Evolutionary conservation across 2,797 vertebrate genomes (phyloP).

Genomic region (Ambastaia sidthimunki): DNA sequence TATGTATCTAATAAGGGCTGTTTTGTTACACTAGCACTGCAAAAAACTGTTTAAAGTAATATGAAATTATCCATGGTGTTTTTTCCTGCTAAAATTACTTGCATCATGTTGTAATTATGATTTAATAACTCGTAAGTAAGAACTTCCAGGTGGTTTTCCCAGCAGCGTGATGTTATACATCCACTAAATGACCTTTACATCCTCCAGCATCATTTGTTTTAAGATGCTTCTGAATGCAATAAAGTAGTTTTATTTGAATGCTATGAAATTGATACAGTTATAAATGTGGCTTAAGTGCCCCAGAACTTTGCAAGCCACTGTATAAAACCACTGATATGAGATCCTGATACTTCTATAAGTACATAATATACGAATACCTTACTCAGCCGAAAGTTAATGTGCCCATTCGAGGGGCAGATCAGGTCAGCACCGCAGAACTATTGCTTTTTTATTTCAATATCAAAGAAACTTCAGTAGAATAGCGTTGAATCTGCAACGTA

Average conservation of each 20-base stretch:
- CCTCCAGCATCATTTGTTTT: neutral
- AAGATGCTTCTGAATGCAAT: neutral
- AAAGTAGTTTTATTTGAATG: neutral
- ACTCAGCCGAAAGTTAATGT: slow-evolving; percentile 16
- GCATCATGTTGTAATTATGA: neutral
- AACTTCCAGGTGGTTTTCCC: too few relatives aligned
- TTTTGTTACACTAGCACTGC: too few relatives aligned
- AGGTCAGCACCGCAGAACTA: slow-evolving; percentile 15
- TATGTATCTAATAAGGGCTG: too few relatives aligned
- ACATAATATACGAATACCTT: slow-evolving; percentile 10
- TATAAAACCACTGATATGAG: slow-evolving; percentile 15
- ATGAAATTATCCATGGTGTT: too few relatives aligned
- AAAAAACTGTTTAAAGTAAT: too few relatives aligned
- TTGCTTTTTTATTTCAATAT: slow-evolving; percentile 28
- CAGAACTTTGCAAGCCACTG: neutral
- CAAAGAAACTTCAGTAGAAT: slow-evolving; percentile 12
- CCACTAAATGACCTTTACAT: neutral
- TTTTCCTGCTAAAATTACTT: neutral
- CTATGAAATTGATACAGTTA: slow-evolving; percentile 1
- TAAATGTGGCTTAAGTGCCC: neutral
- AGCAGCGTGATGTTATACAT: neutral
- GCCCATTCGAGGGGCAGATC: slow-evolving; percentile 5
- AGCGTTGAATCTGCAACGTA: slow-evolving; percentile 2
- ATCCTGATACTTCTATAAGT: slow-evolving; percentile 14
- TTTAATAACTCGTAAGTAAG: too few relatives aligned